These are phyloP conservation scores for Tricholaema leucomelas DNA, from an alignment of 2,113 vertebrate genomes.

Conservation along the genomic window DNA sequence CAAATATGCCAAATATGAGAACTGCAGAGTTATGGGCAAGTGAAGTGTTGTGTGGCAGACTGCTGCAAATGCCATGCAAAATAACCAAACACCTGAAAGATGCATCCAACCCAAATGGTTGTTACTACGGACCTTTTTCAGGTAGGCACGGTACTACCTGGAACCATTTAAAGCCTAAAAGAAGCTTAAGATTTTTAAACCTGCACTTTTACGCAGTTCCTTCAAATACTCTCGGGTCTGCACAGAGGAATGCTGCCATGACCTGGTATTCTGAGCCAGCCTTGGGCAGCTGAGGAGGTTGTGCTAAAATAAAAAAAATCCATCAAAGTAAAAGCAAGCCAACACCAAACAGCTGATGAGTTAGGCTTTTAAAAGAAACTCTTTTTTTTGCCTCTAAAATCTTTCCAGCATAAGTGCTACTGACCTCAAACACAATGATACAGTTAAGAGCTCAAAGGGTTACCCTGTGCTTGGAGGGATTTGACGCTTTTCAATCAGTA, in stretches of 20 bases:
- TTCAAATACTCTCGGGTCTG: background rate
- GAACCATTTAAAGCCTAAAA: background rate
- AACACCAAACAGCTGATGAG: too few relatives aligned
- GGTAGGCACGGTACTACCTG: background rate
- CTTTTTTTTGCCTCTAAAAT: accelerated
- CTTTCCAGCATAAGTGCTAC: accelerated
- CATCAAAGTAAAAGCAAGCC: too few relatives aligned
- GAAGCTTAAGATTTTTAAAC: background rate
- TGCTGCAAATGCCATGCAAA: background rate
- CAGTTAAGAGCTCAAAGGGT: background rate
- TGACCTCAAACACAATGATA: background rate
- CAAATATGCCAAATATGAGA: background rate
- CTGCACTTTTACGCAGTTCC: background rate
- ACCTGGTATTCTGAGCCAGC: too few relatives aligned
- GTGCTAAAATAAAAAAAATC: too few relatives aligned
- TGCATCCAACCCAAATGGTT: background rate
- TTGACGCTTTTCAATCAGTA: background rate
- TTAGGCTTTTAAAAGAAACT: background rate
- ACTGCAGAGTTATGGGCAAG: background rate
- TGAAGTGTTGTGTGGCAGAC: background rate
- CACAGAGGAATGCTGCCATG: background rate
- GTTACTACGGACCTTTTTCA: background rate
- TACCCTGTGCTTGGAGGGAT: background rate
- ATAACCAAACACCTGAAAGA: background rate
- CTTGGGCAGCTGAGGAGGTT: too few relatives aligned